Evolutionary conservation across 2,888 invertebrate genomes (phyloP), one percentile per base, ranked within the genome.

Genomic region (Spilarctia lutea): DNA sequence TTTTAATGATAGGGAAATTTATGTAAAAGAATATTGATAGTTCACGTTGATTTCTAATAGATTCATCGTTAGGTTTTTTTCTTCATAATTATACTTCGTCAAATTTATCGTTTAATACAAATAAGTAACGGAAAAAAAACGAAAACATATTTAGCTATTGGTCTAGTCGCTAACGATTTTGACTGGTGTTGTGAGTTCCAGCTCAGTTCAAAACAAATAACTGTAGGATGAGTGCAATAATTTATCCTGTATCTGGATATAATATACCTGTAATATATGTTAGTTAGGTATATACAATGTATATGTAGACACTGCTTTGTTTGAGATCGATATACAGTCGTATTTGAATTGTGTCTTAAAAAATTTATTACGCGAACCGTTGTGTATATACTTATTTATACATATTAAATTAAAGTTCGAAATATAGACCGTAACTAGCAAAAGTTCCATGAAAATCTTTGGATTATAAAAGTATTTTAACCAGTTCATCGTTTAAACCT

Each of bases 401-500:
- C 3, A 18, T 7, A 42, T 6, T 24, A 67, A 67, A 11, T 27
- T 7, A 1, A 30, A 68, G 8, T 8, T 30, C 18, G 8, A 27
- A 68, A 68, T 30, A 39, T 48, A 48, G 11, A 30, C n/a, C 7
- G 30, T 30, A 65, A 63, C 42, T 35, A 39, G n/a, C 30, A 68
- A 16, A 52, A 60, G 27, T 30, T 63, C n/a, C 0, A 42, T 18
- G 18, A 71, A 77, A 77, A 75, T 74, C 72, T 69, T 48, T 70
- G 60, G 76, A 69, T 69, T 65, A 82, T 52, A 77, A 78, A 39
- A 80, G 52, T 85, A 76, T 74, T 77, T 78, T 65, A 74, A 76
- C 71, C 39, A 75, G 83, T 80, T 75, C 60, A 73, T 68, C 76
- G 80, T 85, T 87, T 74, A 77, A 83, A 77, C 75, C 84, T 88